Conservation (phyloP, 2,113 vertebrate species). For the Pseudopipra pipra region DNA sequence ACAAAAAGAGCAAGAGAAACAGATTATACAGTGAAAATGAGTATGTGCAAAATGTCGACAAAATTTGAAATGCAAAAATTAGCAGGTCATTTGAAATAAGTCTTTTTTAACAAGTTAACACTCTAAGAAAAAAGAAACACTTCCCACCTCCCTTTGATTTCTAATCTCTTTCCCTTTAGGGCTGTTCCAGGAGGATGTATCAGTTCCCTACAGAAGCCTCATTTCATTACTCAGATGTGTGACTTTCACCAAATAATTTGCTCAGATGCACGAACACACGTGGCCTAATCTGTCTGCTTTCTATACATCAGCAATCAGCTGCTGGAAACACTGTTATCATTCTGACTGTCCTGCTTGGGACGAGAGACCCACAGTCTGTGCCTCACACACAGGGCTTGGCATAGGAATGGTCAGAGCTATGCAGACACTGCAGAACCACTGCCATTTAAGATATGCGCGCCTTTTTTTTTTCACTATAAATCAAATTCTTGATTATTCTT, state of each 20-base stretch:
- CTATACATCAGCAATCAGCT: background rate
- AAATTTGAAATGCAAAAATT: background rate
- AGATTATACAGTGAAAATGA: background rate
- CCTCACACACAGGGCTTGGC: background rate
- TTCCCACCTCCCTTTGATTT: background rate
- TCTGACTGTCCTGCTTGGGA: background rate
- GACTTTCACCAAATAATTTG: background rate
- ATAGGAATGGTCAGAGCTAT: background rate
- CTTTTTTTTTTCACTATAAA: background rate
- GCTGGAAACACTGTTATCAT: background rate
- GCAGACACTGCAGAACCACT: fast-evolving
- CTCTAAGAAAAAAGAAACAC: background rate
- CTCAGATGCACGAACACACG: background rate
- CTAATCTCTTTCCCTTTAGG: background rate
- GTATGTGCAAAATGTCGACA: background rate
- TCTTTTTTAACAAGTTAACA: background rate
- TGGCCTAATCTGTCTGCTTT: fast-evolving
- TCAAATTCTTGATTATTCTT: background rate
- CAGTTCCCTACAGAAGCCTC: background rate
- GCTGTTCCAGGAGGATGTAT: background rate
- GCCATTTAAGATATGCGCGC: background rate
- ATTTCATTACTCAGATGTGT: background rate
- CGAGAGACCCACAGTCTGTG: background rate
- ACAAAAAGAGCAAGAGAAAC: background rate
- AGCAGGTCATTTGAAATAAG: background rate